A percentile compares a stretch with the other conserved stretches of the same genome.
phyloP scores from a whole-genome alignment of 1,140 invertebrate genomes.

The Drosophila tani region DNA sequence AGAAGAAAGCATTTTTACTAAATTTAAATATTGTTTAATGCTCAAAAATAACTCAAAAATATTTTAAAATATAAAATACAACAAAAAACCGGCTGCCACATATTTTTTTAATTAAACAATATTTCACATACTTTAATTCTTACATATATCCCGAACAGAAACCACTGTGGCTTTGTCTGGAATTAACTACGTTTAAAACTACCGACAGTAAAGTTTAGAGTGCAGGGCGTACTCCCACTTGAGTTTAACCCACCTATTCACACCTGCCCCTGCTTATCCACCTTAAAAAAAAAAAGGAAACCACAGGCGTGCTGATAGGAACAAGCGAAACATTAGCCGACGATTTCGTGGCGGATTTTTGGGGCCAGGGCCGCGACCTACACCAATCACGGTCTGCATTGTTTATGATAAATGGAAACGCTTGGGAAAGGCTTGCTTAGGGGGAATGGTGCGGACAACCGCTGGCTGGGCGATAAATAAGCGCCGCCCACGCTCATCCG shows the following conservation, averaged over 20 bases:
- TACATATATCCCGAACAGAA: background rate
- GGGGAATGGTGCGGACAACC: background rate
- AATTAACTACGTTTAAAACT: constrained; percentile 9
- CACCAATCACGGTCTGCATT: constrained; percentile 68
- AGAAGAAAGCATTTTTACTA: too few relatives aligned
- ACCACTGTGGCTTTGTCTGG: background rate
- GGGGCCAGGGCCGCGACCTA: constrained; percentile 61
- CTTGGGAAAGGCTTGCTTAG: constrained; percentile 27
- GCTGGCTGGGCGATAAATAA: constrained; percentile 52
- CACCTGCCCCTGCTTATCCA: constrained; percentile 1
- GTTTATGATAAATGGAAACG: constrained; percentile 76
- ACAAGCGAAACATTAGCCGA: constrained; percentile 62
- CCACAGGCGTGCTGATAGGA: constrained; percentile 15
- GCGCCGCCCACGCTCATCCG: constrained; percentile 31
- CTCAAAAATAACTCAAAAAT: background rate
- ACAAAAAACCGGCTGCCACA: background rate
- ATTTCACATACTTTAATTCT: background rate
- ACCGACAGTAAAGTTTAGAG: background rate
- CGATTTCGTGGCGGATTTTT: constrained; percentile 44
- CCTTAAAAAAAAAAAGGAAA: background rate
- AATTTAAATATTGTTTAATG: background rate
- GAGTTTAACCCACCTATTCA: too few relatives aligned
- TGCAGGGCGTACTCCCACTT: background rate
- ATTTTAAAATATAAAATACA: background rate
- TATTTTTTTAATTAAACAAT: background rate